Base-by-base conservation (phyloP, 2,888 invertebrate species). In the Xanthostigma xanthostigma region DNA sequence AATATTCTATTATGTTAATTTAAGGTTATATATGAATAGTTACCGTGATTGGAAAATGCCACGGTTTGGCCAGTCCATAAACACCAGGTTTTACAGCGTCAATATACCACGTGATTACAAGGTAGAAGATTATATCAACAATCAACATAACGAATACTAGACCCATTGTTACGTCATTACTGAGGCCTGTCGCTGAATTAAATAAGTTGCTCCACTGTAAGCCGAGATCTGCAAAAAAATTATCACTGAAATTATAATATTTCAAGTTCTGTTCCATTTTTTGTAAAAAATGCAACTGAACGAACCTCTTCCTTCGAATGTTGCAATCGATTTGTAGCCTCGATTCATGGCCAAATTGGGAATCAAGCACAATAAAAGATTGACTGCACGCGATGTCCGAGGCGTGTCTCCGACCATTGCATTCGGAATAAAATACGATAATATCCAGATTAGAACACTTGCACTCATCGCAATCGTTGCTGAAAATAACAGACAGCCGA, bases 11-110 rank as follows among this genome's bases (percentile, higher is more conserved):
- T 39, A 10, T 39, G 12, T 39, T 39, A 12, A 39, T 9, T 39
- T 39, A 14, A 13, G 12, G 39, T 13, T 13, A 39, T 12, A 11
- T 13, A 10, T 2, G 39, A 39, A 8, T 14, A 12, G 11, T 39
- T 39, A 39, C 39, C 37, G 36, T 48, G 36, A 60, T 34, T 10
- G 59, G 56, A 48, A 56, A 60, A 50, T 52, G 50, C 46, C 54
- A 72, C 1, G 74, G 73, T 56, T 73, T 73, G 9, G 77, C 71
- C 2, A 79, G 67, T 11, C 81, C 81, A 62, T 71, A 79, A 46
- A 74, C 71, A 41, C 80, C 79, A 2, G 82, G 81, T 49, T 60
- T 58, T 8, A 68, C 54, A 45, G 58, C 58, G 58, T 81, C 80
- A 39, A 81, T 62, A 58, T 81, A 82, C 64, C 76, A 71, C 2